Percentiles rank a stretch among this genome's conserved stretches.
Evolutionary conservation across 2,113 vertebrate genomes (phyloP).

Genomic region (Rostratula benghalensis): DNA sequence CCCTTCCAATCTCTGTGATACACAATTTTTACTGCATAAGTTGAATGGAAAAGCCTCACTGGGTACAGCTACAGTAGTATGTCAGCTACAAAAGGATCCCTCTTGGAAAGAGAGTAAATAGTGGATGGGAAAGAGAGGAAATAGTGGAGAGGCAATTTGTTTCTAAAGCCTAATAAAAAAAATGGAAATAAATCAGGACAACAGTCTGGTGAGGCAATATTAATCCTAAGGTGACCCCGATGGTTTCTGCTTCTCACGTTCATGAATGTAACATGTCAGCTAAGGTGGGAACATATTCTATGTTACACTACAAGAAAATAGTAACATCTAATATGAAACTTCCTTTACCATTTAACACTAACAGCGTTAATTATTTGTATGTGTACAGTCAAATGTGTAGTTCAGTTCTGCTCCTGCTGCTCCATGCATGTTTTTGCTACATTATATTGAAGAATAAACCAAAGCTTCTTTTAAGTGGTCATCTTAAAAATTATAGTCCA

Average conservation of each 20-base stretch:
- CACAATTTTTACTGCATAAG: background rate
- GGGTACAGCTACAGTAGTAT: background rate
- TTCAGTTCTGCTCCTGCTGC: background rate
- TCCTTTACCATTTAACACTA: background rate
- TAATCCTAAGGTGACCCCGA: background rate
- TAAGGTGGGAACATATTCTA: background rate
- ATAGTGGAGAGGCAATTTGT: background rate
- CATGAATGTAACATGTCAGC: background rate
- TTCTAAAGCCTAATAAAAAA: background rate
- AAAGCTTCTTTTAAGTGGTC: background rate
- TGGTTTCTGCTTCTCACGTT: background rate
- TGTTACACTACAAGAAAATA: background rate
- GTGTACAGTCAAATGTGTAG: background rate
- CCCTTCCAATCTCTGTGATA: background rate
- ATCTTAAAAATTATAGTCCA: background rate
- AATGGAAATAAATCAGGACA: background rate
- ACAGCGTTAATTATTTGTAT: background rate
- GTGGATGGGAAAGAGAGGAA: background rate
- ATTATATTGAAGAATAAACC: background rate
- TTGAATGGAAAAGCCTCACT: background rate
- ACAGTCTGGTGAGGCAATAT: background rate
- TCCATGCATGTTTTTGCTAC: background rate
- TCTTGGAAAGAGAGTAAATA: too few relatives aligned
- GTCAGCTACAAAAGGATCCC: background rate
- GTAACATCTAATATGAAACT: background rate